Evolutionary conservation across 2,888 invertebrate genomes (phyloP), one percentile per base, ranked within the genome.

Genomic region (Megastigmus dorsalis): DNA sequence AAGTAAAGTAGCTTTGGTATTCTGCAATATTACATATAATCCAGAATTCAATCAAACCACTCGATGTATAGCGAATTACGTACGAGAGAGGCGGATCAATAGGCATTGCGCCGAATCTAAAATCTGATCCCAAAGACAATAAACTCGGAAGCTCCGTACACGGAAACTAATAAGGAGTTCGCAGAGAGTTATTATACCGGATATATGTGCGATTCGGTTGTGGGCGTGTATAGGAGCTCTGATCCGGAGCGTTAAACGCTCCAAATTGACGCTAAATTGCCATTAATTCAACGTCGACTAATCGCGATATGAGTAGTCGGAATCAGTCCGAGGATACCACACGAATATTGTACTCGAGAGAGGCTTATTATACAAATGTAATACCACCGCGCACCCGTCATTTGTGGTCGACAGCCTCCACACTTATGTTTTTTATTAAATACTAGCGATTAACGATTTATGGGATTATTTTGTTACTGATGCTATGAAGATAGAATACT

Each of bases 91-190:
- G n/a, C 10, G 20, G 5, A 7, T 20, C 43, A 60, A 60, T 28
- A 15, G 7, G 23, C 60, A n/a, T 60, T 30, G 10, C 2, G n/a
- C 18, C 23, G 3, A 38, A 13, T 50, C 20, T 15, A 26, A 54
- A 33, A 57, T 48, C 45, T 20, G 23, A 67, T 67, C 33, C 23
- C 13, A 33, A 57, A 67, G 45, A 45, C 23, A 67, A 67, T 67
- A 67, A 67, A 67, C 67, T 45, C 13, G 10, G 13, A 23, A 18
- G 45, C 36, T 26, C 2, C 20, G 41, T 13, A 38, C 10, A 20
- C 15, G 20, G 33, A 0, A 41, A 20, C 41, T 43, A 55, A 52
- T 38, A 18, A 13, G n/a, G 23, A n/a, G 26, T 38, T 7, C 38
- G 23, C 20, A n/a, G n/a, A n/a, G n/a, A n/a, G n/a, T n/a, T n/a